Conservation (phyloP, 2,797 vertebrate species). For the Melanotaenia pygmaea region DNA sequence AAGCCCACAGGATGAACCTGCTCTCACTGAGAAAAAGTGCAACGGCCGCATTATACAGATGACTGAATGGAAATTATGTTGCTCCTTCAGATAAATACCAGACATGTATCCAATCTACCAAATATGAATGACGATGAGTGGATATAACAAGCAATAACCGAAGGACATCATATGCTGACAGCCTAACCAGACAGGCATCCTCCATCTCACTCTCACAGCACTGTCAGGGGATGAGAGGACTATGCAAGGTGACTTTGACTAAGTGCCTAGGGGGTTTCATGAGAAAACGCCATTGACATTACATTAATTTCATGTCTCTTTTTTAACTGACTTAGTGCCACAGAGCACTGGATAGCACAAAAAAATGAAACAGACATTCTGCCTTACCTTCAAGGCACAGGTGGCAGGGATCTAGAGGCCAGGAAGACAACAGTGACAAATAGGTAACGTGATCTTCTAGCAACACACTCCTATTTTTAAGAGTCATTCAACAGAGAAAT, state of each 20-base stretch:
- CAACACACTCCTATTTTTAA: conserved; percentile 54
- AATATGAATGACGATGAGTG: conserved; percentile 56
- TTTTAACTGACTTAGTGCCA: conserved; percentile 76
- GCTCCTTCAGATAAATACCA: conserved; percentile 45
- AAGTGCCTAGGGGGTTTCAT: conserved; percentile 80
- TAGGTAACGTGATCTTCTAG: conserved; percentile 48
- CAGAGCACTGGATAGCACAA: conserved; percentile 55
- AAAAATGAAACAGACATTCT: conserved; percentile 48
- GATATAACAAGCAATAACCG: conserved; percentile 66
- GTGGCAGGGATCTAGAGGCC: conserved; percentile 44
- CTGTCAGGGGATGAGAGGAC: conserved; percentile 80
- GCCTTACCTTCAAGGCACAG: conserved; percentile 51
- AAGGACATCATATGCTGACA: conserved; percentile 73
- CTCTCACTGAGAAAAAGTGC: conserved; percentile 51
- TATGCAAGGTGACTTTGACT: conserved; percentile 86
- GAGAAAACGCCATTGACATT: conserved; percentile 81
- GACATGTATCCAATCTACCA: conserved; percentile 50
- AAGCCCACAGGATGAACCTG: conserved; percentile 73
- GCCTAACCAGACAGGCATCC: conserved; percentile 76
- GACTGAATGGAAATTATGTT: conserved; percentile 48
- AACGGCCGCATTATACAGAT: conserved; percentile 19
- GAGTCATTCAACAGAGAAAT: conserved; percentile 39
- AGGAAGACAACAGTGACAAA: conserved; percentile 64
- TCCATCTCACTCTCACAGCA: conserved; percentile 77
- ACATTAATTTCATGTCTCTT: conserved; percentile 83